Percentiles rank a stretch among this genome's conserved stretches.
These are phyloP conservation scores for Oreotragus oreotragus DNA, from an alignment of 2,113 vertebrate genomes.

Conservation along the genomic window DNA sequence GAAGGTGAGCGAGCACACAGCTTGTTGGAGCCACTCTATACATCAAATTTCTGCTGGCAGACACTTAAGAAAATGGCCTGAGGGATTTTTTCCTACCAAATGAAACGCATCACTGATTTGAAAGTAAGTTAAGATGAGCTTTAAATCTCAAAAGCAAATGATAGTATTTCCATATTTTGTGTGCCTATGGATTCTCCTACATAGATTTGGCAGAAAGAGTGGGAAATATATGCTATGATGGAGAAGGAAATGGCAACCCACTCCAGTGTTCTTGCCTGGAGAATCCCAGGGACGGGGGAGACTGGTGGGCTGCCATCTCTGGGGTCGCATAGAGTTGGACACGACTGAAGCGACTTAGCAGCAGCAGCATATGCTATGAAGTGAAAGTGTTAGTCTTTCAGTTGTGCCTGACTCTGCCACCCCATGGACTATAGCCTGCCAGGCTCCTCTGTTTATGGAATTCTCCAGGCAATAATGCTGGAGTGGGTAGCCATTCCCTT, in stretches of 20 bases:
- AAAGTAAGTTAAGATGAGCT: background rate
- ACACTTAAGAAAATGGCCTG: background rate
- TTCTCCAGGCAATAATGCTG: background rate
- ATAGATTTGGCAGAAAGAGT: background rate
- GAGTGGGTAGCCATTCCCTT: background rate
- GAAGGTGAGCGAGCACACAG: background rate
- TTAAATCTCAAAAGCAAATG: background rate
- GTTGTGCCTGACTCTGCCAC: background rate
- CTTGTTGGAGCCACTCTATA: background rate
- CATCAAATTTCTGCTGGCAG: background rate
- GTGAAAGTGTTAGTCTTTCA: background rate
- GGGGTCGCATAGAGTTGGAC: no score
- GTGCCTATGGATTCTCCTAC: background rate
- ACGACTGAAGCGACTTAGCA: no score
- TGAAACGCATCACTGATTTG: background rate
- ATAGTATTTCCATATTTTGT: background rate
- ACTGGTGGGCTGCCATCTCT: no score
- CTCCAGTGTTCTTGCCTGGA: no score
- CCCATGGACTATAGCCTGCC: background rate
- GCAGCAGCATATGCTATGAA: background rate
- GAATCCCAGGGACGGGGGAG: no score
- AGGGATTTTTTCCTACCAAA: background rate
- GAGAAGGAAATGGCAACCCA: no score
- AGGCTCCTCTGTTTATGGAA: background rate
- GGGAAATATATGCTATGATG: background rate